Evolutionary conservation across 2,113 vertebrate genomes (phyloP).

Genomic region (Antennarius striatus): DNA sequence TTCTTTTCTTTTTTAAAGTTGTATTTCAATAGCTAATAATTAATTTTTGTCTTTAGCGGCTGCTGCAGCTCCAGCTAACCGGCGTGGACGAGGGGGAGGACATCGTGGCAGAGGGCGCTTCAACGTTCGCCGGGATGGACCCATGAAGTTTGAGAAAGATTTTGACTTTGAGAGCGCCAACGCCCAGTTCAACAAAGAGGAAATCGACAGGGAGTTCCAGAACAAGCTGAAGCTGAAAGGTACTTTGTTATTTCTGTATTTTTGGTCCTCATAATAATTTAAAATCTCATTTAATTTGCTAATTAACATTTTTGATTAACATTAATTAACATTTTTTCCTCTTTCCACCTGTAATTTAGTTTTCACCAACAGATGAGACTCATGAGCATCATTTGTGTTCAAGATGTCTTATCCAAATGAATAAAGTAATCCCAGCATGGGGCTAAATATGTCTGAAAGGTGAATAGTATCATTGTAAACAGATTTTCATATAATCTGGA

Average conservation of each 20-base stretch:
- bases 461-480: no score
- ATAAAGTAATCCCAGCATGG: no score
- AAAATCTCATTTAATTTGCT: no score
- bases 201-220: slow-evolving; percentile 96
- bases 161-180: slow-evolving; percentile 99
- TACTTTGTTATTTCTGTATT: slow-evolving; percentile 31
- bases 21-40: background rate
- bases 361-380: background rate
- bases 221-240: slow-evolving; percentile 97
- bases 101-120: slow-evolving; percentile 91
- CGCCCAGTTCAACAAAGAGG: slow-evolving; percentile 97
- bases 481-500: no score
- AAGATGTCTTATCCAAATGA: no score
- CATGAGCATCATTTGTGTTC: no score
- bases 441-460: no score
- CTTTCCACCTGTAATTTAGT: background rate
- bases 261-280: no score
- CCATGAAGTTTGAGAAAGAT: slow-evolving; percentile 98
- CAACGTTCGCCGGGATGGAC: slow-evolving; percentile 88
- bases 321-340: no score
- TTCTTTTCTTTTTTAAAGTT: background rate
- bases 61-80: slow-evolving; percentile 72
- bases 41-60: slow-evolving; percentile 10
- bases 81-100: slow-evolving; percentile 86
- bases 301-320: no score